Percentiles rank a stretch among this genome's conserved stretches.
phyloP scores from a whole-genome alignment of 2,888 invertebrate genomes.

The Spisula subtruncata region DNA sequence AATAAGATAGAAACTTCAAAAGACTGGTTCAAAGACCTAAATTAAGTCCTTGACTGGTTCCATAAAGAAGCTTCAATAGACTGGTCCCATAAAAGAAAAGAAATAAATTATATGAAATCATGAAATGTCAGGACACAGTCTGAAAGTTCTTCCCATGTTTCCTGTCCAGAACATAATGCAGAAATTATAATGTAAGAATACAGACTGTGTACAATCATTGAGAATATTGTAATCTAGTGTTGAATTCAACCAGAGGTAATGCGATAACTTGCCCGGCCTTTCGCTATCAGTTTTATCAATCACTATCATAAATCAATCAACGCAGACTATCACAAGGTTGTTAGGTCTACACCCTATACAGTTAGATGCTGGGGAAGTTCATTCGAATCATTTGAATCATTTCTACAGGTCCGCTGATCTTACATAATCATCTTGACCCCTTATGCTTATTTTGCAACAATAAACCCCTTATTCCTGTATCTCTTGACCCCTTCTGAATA shows the following conservation, averaged over 20 bases:
- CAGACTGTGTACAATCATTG: background rate
- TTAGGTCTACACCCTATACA: background rate
- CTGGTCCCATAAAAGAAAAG: too few relatives aligned
- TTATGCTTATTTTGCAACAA: background rate
- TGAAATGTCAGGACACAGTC: background rate
- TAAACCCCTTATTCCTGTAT: too few relatives aligned
- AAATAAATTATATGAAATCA: too few relatives aligned
- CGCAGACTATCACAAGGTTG: background rate
- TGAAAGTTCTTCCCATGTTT: background rate
- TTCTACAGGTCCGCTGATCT: background rate
- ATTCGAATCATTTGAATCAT: too few relatives aligned
- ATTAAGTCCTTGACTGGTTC: too few relatives aligned
- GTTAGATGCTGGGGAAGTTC: constrained; percentile 7
- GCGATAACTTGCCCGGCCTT: background rate
- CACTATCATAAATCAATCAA: constrained; percentile 21
- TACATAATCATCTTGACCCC: background rate
- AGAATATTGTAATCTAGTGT: background rate
- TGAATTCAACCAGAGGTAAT: background rate
- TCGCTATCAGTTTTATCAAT: constrained; percentile 20
- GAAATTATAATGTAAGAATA: constrained; percentile 1
- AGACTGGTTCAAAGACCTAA: too few relatives aligned
- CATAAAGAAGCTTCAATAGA: too few relatives aligned
- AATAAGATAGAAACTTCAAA: too few relatives aligned
- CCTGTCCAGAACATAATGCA: background rate
- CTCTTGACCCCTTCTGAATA: background rate